These are phyloP conservation scores for Dendrocincla tyrannina DNA, from an alignment of 2,797 vertebrate genomes.

Conservation along the genomic window DNA sequence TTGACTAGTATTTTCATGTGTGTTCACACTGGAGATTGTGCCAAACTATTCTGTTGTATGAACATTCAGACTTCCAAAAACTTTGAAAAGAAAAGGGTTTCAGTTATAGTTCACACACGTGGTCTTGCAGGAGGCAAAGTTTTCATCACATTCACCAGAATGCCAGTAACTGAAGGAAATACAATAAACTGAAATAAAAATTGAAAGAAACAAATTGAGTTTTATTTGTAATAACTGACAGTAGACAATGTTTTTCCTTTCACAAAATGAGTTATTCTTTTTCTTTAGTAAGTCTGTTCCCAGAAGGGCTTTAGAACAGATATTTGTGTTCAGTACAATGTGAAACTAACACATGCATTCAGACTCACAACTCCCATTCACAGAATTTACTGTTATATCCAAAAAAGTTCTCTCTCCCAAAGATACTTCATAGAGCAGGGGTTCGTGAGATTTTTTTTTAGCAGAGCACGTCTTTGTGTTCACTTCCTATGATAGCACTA, in stretches of 20 bases:
- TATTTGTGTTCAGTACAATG: background rate
- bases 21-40: slow-evolving; percentile 34
- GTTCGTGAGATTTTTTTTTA: background rate
- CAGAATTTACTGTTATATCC: background rate
- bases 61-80: slow-evolving; percentile 52
- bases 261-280: slow-evolving; percentile 6
- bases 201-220: background rate
- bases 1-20: slow-evolving; percentile 45
- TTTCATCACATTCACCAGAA: slow-evolving; percentile 36
- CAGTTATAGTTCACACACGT: slow-evolving; percentile 30
- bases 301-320: background rate
- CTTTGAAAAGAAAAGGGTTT: background rate
- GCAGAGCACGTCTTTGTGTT: background rate
- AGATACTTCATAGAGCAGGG: background rate
- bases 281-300: background rate
- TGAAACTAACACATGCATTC: background rate
- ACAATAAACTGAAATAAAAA: slow-evolving; percentile 13
- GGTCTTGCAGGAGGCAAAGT: slow-evolving; percentile 26
- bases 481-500: background rate
- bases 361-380: background rate
- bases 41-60: slow-evolving; percentile 50
- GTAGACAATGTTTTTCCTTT: background rate
- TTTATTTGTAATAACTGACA: background rate
- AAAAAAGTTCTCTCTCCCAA: background rate
- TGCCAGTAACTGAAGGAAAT: slow-evolving; percentile 2